Base-by-base conservation (phyloP, 2,888 invertebrate genomes). In the Lysandra bellargus region DNA sequence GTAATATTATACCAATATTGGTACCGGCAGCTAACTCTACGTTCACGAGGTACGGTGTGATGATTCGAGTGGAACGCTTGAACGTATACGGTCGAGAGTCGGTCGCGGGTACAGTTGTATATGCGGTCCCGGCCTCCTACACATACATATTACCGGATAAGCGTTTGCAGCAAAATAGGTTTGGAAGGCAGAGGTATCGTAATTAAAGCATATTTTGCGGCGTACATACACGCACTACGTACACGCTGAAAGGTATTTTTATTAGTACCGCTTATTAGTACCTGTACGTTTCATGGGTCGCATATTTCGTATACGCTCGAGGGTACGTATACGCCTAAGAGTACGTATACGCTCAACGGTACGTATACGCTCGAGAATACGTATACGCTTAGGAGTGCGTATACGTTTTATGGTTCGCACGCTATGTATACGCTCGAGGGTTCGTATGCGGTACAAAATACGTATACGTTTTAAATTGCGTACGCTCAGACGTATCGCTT, bases 31-130 rank as follows among this genome's bases (percentile, higher is more conserved):
- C n/a, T 49, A 30, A 44, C 49, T 49, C 69, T 14, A 14, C 33
- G 69, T 33, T 33, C 7, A 49, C 23, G 23, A n/a, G 75, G 7
- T 23, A 49, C 2, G 75, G 75, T 9, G 75, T 75, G 23, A 75
- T 75, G 75, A 49, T 75, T 12, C 23, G 75, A 6, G 75, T 75
- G 6, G 75, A 75, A 75, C 44, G 49, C 23, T 37, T 75, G 4
- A 75, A 75, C 23, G n/a, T 75, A 23, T 75, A 75, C n/a, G 5
- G 23, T 30, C 23, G 75, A 14, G 49, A 14, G 14, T 17, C 75
- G 12, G 3, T 44, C 12, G 12, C 49, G 14, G 75, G 75, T 23
- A 23, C 23, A 2, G 12, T 12, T 12, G 44, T 75, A 9, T 75
- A 75, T 37, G 30, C 49, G 4, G 75, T 75, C 2, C 75, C 75